phyloP scores from a whole-genome alignment of 2,797 vertebrate species.

The Sebastes itinus region DNA sequence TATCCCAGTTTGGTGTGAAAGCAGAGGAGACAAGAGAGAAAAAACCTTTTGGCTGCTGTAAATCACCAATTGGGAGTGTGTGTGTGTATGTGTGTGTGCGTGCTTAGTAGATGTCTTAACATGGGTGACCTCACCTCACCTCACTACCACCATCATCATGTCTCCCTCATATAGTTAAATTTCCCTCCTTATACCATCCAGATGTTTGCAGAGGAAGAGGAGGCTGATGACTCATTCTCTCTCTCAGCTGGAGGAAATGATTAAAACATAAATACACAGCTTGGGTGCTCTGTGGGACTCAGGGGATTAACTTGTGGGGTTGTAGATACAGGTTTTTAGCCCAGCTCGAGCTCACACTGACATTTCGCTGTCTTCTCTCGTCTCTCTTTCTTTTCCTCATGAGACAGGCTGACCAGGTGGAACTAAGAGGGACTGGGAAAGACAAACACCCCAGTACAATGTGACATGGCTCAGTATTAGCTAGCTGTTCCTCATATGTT shows the following conservation, averaged over 20 bases:
- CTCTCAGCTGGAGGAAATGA: slow-evolving; percentile 6
- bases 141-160: background rate
- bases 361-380: background rate
- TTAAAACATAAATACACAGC: slow-evolving; percentile 39
- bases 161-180: background rate
- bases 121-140: background rate
- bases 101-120: background rate
- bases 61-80: too few species aligned
- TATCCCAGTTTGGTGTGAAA: too few species aligned
- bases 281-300: slow-evolving; percentile 9
- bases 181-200: background rate
- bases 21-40: too few species aligned
- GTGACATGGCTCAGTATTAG: background rate
- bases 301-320: background rate
- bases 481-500: background rate
- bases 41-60: too few species aligned
- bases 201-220: background rate
- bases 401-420: background rate
- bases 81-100: too few species aligned
- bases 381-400: background rate
- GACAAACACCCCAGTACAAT: background rate
- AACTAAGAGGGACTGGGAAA: background rate
- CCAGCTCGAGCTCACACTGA: background rate
- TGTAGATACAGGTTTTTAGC: background rate
- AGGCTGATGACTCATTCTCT: slow-evolving; percentile 30